These are phyloP conservation scores for Conopomorpha cramerella DNA, from an alignment of 1,140 invertebrate genomes.

Conservation along the genomic window DNA sequence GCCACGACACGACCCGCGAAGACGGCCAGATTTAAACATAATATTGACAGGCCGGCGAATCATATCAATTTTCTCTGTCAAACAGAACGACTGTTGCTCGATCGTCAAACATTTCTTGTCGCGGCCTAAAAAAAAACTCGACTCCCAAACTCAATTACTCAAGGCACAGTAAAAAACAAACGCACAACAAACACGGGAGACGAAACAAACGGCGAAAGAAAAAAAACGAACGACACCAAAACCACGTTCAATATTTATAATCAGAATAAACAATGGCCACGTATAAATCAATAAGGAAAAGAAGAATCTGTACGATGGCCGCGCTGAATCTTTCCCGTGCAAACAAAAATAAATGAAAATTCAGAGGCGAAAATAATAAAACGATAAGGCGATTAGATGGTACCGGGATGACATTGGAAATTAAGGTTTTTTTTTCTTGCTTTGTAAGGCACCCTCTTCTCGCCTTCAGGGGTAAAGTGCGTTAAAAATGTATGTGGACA, in stretches of 20 bases:
- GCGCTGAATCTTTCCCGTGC: slow-evolving; percentile 51
- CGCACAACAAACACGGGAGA: slow-evolving; percentile 8
- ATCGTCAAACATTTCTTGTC: too few relatives aligned
- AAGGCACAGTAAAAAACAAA: slow-evolving; percentile 24
- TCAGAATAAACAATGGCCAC: slow-evolving; percentile 4
- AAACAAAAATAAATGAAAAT: slow-evolving; percentile 60
- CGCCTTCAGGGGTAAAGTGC: slow-evolving; percentile 22
- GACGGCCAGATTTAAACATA: too few relatives aligned
- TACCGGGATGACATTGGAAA: slow-evolving; percentile 60
- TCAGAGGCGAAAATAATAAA: slow-evolving; percentile 57
- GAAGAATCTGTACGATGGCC: slow-evolving; percentile 20
- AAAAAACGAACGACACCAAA: not conserved
- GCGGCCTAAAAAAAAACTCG: too few relatives aligned
- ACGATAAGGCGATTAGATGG: slow-evolving; percentile 57
- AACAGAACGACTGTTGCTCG: too few relatives aligned
- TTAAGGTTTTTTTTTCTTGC: slow-evolving; percentile 59
- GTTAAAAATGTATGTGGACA: slow-evolving; percentile 55
- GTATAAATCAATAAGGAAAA: slow-evolving; percentile 28
- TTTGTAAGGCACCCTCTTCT: slow-evolving; percentile 50
- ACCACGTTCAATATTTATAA: not conserved
- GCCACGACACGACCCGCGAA: too few relatives aligned
- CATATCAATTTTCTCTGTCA: too few relatives aligned
- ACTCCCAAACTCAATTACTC: too few relatives aligned
- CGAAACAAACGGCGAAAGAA: slow-evolving; percentile 14
- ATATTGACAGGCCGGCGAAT: too few relatives aligned